A percentile compares a stretch with the other conserved stretches of the same genome.
Conservation (phyloP, 2,113 vertebrate species). For the Cyrtonyx montezumae region DNA sequence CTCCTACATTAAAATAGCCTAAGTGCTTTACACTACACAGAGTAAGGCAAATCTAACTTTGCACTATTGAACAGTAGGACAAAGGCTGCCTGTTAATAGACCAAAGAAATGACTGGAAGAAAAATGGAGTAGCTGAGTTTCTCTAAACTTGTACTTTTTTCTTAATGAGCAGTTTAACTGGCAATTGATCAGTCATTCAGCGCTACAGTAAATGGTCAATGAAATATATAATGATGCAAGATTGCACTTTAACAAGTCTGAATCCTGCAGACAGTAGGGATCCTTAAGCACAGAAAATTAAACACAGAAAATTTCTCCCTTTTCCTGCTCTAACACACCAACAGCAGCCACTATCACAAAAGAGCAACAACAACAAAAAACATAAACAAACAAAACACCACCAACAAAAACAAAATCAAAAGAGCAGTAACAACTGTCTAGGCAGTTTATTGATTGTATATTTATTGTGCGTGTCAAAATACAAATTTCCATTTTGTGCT, state of each 20-base stretch:
- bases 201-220: constrained; percentile 44
- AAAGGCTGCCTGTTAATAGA: constrained; percentile 49
- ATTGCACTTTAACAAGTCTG: background rate
- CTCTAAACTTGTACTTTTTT: constrained; percentile 57
- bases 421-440: background rate
- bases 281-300: constrained; percentile 22
- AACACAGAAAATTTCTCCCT: background rate
- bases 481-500: background rate
- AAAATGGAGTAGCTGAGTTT: constrained; percentile 43
- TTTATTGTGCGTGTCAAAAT: background rate
- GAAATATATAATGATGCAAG: constrained; percentile 40
- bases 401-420: background rate
- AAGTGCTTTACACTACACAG: constrained; percentile 12
- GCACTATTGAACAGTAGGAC: constrained; percentile 26
- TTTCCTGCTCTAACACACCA: background rate
- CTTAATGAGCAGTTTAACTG: constrained; percentile 57
- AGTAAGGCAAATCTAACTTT: constrained; percentile 38
- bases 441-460: background rate
- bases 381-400: background rate
- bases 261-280: background rate
- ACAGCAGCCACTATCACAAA: background rate
- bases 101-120: constrained; percentile 30
- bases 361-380: background rate
- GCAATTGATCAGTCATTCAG: constrained; percentile 49
- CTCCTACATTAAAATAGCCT: constrained; percentile 34